phyloP scores from a whole-genome alignment of 2,888 invertebrate species.

The Venustoraphidia nigricollis region DNA sequence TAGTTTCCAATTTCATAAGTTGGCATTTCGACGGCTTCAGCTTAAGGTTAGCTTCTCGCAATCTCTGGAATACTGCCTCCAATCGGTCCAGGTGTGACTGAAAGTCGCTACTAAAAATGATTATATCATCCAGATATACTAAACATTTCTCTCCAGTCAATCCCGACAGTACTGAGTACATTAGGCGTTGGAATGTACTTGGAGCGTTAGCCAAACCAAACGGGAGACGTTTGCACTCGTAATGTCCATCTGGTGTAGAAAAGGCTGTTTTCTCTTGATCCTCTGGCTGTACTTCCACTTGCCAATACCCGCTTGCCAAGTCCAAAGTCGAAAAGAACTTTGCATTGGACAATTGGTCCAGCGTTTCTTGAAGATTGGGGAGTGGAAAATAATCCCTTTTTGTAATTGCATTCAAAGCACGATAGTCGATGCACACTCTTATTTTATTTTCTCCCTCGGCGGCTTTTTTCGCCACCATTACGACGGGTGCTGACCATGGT shows the following conservation, averaged over 20 bases:
- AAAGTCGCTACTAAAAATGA: too few species aligned
- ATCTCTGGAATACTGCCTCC: too few species aligned
- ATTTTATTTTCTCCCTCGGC: constrained; percentile 10
- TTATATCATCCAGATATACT: constrained; percentile 12
- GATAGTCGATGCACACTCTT: constrained; percentile 16
- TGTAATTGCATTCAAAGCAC: constrained; percentile 17
- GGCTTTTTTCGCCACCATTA: constrained; percentile 21
- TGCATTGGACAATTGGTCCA: constrained; percentile 14
- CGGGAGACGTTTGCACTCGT: constrained; percentile 16
- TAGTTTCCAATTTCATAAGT: too few species aligned
- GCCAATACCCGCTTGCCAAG: too few species aligned
- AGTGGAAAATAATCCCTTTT: constrained; percentile 17
- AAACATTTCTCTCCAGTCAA: constrained; percentile 15
- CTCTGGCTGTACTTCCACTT: constrained; percentile 15
- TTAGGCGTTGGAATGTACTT: too few species aligned
- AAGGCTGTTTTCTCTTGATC: constrained; percentile 19
- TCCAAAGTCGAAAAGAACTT: constrained; percentile 16
- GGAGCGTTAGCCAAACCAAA: constrained; percentile 19
- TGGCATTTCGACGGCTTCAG: too few species aligned
- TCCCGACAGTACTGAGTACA: constrained; percentile 14
- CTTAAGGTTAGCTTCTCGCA: too few species aligned
- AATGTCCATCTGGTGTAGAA: constrained; percentile 17
- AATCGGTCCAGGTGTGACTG: too few species aligned
- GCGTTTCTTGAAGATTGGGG: constrained; percentile 18
- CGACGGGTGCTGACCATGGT: constrained; percentile 21